phyloP scores from a whole-genome alignment of 2,888 invertebrate genomes.

The Trichopoda pennipes region DNA sequence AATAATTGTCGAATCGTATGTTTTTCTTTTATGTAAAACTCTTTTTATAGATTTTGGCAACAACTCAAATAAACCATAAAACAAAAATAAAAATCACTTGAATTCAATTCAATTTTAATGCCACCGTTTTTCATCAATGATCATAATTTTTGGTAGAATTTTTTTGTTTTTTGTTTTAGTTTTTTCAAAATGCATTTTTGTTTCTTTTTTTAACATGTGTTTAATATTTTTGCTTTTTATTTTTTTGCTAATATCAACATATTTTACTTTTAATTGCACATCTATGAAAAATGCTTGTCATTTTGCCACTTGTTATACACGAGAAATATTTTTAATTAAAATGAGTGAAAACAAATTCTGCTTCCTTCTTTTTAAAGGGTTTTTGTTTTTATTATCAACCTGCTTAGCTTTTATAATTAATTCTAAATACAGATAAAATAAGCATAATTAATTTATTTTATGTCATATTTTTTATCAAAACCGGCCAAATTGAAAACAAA shows the following conservation, averaged over 20 bases:
- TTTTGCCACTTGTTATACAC: conserved; percentile 68
- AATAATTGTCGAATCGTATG: conserved; percentile 24
- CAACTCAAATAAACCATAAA: conserved; percentile 58
- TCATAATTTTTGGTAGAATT: conserved; percentile 50
- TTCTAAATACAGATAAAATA: too few relatives aligned
- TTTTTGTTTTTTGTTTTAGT: too few relatives aligned
- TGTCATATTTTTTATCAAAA: neutral
- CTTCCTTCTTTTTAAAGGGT: neutral
- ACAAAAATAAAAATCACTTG: conserved; percentile 28
- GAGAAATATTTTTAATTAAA: conserved; percentile 65
- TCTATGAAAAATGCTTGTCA: conserved; percentile 62
- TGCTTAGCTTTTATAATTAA: neutral
- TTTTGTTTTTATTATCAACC: neutral
- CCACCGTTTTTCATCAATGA: conserved; percentile 62
- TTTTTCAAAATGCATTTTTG: neutral
- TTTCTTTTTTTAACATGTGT: conserved; percentile 1
- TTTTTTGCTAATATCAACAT: conserved; percentile 22
- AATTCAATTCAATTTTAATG: conserved; percentile 56
- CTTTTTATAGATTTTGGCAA: conserved; percentile 58
- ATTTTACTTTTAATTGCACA: conserved; percentile 53
- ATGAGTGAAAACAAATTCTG: conserved; percentile 37
- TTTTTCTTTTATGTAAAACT: conserved; percentile 28
- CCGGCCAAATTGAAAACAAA: neutral
- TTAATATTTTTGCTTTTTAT: neutral
- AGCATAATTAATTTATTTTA: neutral